Evolutionary conservation across 2,113 vertebrate genomes (phyloP).

Genomic region (Gymnocephalus cernua): DNA sequence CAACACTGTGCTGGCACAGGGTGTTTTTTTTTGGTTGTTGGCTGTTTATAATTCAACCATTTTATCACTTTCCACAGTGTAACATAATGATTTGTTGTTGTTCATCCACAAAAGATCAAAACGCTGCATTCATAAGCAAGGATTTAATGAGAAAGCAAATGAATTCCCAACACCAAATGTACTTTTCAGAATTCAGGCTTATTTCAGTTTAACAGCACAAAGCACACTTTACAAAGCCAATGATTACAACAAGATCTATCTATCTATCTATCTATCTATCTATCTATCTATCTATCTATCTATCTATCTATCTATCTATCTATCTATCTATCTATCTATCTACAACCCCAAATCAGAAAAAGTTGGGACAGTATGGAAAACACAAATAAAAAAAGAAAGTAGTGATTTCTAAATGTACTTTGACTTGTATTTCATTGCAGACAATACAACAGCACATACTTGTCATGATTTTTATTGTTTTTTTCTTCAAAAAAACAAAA

Average conservation of each 20-base stretch:
- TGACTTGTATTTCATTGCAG: no score
- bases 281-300: not conserved
- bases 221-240: not conserved
- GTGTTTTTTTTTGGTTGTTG: constrained; percentile 2
- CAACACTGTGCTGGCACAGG: not conserved
- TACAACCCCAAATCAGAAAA: no score
- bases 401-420: no score
- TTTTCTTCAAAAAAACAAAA: no score
- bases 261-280: not conserved
- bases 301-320: no score
- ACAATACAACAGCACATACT: no score
- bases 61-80: constrained; percentile 13
- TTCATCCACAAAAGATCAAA: constrained; percentile 41
- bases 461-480: no score
- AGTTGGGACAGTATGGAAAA: no score
- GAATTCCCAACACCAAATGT: constrained; percentile 3
- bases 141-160: constrained; percentile 41
- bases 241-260: not conserved
- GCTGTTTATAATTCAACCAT: constrained; percentile 15
- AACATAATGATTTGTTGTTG: constrained; percentile 42
- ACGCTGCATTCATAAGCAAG: constrained; percentile 16
- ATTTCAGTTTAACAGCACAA: constrained; percentile 31
- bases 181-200: constrained; percentile 23
- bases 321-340: not conserved
- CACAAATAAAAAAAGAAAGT: no score